A percentile compares a stretch with the other conserved stretches of the same genome.
These are phyloP conservation scores for Ormyrus thymus DNA, from an alignment of 2,888 invertebrate species.

Conservation along the genomic window DNA sequence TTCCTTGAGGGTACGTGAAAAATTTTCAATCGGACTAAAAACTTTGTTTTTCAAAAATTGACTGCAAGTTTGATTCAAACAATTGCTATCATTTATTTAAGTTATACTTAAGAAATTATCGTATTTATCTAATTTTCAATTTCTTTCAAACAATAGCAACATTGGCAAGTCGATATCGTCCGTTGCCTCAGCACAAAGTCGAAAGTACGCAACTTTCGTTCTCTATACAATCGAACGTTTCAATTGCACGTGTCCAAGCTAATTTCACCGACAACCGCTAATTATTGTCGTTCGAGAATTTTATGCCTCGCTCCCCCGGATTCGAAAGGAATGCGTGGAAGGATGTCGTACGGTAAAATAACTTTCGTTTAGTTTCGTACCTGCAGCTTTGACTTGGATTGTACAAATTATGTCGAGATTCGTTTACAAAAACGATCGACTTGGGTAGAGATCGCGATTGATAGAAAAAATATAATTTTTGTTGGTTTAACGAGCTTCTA, in stretches of 20 bases:
- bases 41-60: background rate
- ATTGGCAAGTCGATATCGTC: background rate
- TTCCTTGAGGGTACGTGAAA: background rate
- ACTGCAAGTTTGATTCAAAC: background rate
- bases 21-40: background rate
- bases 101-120: background rate
- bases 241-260: conserved; percentile 15
- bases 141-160: background rate
- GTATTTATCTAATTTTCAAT: background rate
- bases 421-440: too few species aligned
- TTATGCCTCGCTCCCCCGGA: background rate
- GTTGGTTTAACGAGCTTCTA: too few species aligned
- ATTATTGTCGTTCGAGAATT: conserved; percentile 20
- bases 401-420: too few species aligned
- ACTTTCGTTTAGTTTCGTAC: conserved; percentile 40
- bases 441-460: too few species aligned
- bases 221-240: conserved; percentile 38
- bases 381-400: background rate
- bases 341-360: background rate
- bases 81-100: background rate
- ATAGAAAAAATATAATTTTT: too few species aligned
- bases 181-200: conserved; percentile 17
- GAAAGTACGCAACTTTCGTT: conserved; percentile 51
- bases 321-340: conserved; percentile 2
- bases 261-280: conserved; percentile 27